phyloP scores from a whole-genome alignment of 2,888 invertebrate genomes.

The Ashinkailepas kermadecensis region DNA sequence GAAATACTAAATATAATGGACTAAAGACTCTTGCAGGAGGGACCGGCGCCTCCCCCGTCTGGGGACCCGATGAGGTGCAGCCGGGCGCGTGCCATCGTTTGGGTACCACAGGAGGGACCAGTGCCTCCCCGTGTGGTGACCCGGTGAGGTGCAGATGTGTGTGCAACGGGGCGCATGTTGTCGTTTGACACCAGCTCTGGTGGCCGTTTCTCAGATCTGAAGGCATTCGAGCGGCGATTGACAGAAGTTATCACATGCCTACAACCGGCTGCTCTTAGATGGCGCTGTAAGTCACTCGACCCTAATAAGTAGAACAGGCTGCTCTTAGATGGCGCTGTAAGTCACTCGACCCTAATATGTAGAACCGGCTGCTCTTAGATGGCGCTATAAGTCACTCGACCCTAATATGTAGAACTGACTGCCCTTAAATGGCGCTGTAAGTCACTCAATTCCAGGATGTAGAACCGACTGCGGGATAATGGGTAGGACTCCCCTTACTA shows the following conservation, averaged over 20 bases:
- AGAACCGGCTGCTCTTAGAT: slow-evolving; percentile 86
- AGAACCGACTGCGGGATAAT: slow-evolving; percentile 86
- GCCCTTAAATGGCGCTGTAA: slow-evolving; percentile 93
- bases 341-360: too few relatives aligned
- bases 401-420: slow-evolving; percentile 63
- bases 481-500: slow-evolving; percentile 46
- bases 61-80: too few relatives aligned
- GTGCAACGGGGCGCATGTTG: neutral
- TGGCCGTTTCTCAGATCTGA: slow-evolving; percentile 58
- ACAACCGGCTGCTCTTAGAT: slow-evolving; percentile 86
- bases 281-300: slow-evolving; percentile 76
- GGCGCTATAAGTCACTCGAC: slow-evolving; percentile 71
- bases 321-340: slow-evolving; percentile 93
- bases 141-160: neutral
- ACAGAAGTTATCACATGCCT: slow-evolving; percentile 95
- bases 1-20: too few relatives aligned
- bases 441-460: slow-evolving; percentile 44
- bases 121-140: too few relatives aligned
- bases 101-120: too few relatives aligned
- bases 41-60: too few relatives aligned
- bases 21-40: too few relatives aligned
- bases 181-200: neutral
- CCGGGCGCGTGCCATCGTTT: too few relatives aligned
- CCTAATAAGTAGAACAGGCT: slow-evolving; percentile 89
- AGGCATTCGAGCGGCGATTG: slow-evolving; percentile 92